Evolutionary conservation across 2,797 vertebrate species (phyloP), one percentile per base, ranked within the genome.

Genomic region (Mionectes olivaceus): DNA sequence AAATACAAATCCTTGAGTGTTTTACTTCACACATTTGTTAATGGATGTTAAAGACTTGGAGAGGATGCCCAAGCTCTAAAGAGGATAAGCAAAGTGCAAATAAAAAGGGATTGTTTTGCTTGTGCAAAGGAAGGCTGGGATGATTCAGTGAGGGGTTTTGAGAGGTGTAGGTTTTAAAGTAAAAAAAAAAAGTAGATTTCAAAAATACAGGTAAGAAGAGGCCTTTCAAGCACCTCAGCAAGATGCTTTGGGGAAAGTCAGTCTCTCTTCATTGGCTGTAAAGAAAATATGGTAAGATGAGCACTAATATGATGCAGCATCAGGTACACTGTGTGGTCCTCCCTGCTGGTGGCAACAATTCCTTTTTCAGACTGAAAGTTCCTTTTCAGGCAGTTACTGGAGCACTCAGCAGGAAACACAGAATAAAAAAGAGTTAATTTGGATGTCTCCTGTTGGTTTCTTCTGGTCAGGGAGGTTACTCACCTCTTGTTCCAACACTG

Each of bases 221-320:
- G 9, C 57, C 60, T 77, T 84, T 59, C 68, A 69, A 23, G 27
- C 17, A 15, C 9, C 32, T 89, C 37, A n/a, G 32, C 12, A 33
- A 70, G 18, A 10, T 74, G 23, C 27, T 75, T 47, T 43, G 57
- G 46, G 46, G n/a, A 81, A 68, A 92, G 22, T 25, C 37, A 44
- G 23, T 13, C 41, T 70, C 28, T 53, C 8, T 44, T 12, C 35
- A 4, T 4, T 59, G 30, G 9, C 41, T n/a, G 3, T 28, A 55
- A 50, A 57, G 46, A 59, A 82, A 89, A 35, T 70, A 28, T 0
- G 2, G 55, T 46, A 73, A 59, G 55, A 55, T 9, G 3, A 6
- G 21, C 61, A 52, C 25, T 3, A 3, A 24, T 10, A 4, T 9
- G 33, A 33, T 49, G 52, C 28, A 46, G 27, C 0, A 0, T 24